Evolutionary conservation across 2,113 vertebrate species (phyloP).

Genomic region (Ctenodactylus gundi): DNA sequence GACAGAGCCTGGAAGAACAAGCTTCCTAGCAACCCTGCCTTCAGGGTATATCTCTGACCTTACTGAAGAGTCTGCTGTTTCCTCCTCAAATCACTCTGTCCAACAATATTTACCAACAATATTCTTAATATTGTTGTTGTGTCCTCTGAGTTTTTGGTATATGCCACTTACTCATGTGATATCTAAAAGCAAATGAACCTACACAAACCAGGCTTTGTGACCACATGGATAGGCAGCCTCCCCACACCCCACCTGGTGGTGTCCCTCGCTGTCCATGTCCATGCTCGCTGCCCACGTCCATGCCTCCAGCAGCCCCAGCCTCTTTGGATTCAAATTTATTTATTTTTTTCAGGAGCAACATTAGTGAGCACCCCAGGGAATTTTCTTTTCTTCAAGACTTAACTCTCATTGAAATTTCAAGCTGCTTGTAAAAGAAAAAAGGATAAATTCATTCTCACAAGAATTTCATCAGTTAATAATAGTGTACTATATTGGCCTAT

Average conservation of each 20-base stretch:
- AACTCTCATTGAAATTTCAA: background rate
- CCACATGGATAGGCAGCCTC: too few relatives aligned
- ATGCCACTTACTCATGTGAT: background rate
- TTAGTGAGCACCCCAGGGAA: background rate
- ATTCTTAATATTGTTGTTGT: background rate
- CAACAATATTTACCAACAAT: background rate
- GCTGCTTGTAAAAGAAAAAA: constrained; percentile 9
- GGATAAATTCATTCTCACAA: background rate
- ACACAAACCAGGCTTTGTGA: background rate
- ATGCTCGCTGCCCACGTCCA: too few relatives aligned
- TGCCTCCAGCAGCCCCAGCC: background rate
- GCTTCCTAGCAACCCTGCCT: background rate
- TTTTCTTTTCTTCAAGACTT: background rate
- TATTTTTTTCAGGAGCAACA: background rate
- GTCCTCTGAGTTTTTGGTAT: background rate
- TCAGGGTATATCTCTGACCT: background rate
- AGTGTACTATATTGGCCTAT: background rate
- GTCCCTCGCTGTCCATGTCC: background rate
- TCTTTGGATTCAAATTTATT: background rate
- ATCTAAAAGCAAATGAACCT: background rate
- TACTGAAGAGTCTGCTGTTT: background rate
- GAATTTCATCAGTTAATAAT: background rate
- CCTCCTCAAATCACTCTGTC: background rate
- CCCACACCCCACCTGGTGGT: background rate
- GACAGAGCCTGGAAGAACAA: background rate